A percentile compares a stretch with the other conserved stretches of the same genome.
phyloP scores from a whole-genome alignment of 2,113 vertebrate species.

The Parus major region DNA sequence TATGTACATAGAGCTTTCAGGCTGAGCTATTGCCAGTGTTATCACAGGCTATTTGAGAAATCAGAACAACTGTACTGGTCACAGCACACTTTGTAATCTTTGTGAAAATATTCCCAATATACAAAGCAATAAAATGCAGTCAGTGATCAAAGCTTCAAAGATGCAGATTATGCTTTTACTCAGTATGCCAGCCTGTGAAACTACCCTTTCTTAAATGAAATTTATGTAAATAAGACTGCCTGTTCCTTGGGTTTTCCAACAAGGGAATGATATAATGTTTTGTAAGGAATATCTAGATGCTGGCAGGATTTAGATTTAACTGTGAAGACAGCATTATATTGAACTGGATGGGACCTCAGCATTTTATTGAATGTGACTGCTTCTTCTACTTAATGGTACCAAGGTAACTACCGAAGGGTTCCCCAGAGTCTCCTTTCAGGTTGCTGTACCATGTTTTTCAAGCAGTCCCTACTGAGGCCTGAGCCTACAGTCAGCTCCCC shows the following conservation, averaged over 20 bases:
- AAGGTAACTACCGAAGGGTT: background rate
- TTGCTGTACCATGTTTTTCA: background rate
- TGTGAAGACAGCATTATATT: background rate
- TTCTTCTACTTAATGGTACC: background rate
- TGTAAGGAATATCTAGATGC: background rate
- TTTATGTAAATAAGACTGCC: conserved; percentile 1
- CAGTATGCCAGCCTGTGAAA: background rate
- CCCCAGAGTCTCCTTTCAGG: background rate
- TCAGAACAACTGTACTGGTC: background rate
- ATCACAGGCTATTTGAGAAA: background rate
- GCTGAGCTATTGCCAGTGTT: background rate
- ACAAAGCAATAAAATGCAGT: background rate
- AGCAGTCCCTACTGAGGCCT: background rate
- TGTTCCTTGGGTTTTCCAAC: background rate
- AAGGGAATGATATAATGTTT: background rate
- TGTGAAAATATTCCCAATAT: background rate
- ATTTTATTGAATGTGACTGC: background rate
- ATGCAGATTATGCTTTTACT: background rate
- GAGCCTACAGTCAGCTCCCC: background rate
- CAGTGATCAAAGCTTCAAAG: background rate
- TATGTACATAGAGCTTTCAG: background rate
- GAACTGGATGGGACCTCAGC: background rate
- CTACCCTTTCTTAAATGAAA: background rate
- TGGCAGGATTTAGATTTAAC: background rate
- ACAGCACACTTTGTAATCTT: background rate